These are phyloP conservation scores for Physocephala rufipes DNA, from an alignment of 2,888 invertebrate genomes.

Conservation along the genomic window DNA sequence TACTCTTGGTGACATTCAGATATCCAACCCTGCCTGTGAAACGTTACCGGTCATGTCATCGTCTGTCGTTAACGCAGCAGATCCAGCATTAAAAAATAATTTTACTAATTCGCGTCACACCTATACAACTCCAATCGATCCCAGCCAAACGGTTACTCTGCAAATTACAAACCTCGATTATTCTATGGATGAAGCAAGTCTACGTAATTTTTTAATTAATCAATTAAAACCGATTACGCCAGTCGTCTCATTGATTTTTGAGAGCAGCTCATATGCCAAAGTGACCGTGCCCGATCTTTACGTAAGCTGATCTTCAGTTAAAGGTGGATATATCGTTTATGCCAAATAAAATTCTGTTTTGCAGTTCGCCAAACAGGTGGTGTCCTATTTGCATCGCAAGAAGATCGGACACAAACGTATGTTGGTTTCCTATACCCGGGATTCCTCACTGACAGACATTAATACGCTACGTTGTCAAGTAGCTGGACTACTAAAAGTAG, in stretches of 20 bases:
- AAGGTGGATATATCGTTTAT: too few species aligned
- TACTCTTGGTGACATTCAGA: neutral
- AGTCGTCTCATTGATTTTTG: conserved; percentile 62
- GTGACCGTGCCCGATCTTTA: conserved; percentile 65
- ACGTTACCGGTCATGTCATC: conserved; percentile 6
- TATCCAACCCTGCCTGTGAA: conserved; percentile 3
- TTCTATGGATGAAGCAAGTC: conserved; percentile 62
- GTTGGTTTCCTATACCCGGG: conserved; percentile 75
- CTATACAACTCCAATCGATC: conserved; percentile 47
- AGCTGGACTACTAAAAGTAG: conserved; percentile 72
- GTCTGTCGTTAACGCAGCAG: neutral
- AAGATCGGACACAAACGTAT: conserved; percentile 84
- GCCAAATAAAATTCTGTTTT: too few species aligned
- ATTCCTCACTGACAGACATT: conserved; percentile 70
- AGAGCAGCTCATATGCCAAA: conserved; percentile 63
- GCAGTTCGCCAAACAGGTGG: conserved; percentile 72
- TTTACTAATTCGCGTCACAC: conserved; percentile 25
- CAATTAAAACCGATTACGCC: conserved; percentile 66
- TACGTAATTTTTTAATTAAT: conserved; percentile 60
- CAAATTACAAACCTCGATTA: conserved; percentile 66
- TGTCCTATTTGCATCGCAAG: conserved; percentile 81
- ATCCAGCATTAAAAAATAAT: neutral
- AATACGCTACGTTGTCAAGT: conserved; percentile 75
- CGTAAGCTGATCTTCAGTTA: conserved; percentile 50
- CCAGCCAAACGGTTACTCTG: conserved; percentile 58